These are phyloP conservation scores for Apamea epomidion DNA, from an alignment of 2,888 invertebrate species.

Conservation along the genomic window DNA sequence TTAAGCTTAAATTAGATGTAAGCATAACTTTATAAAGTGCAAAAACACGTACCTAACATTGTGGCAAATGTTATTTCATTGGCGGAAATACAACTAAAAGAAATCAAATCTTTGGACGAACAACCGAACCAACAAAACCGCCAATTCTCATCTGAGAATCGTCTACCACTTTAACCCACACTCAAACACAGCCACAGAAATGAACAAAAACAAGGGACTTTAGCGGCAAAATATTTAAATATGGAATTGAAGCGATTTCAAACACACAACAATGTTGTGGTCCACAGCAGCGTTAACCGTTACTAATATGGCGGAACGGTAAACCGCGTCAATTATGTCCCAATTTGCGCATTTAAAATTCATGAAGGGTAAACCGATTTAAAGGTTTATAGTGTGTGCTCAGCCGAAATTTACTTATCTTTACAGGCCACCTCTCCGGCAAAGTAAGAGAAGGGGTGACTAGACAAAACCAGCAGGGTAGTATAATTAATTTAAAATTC, in stretches of 20 bases:
- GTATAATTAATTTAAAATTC: slow-evolving; percentile 27
- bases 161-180: slow-evolving; percentile 7
- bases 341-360: slow-evolving; percentile 66
- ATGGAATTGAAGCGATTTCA: slow-evolving; percentile 61
- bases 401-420: slow-evolving; percentile 44
- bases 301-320: slow-evolving; percentile 68
- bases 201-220: slow-evolving; percentile 38
- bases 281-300: slow-evolving; percentile 62
- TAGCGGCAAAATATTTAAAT: slow-evolving; percentile 49
- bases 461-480: slow-evolving; percentile 16
- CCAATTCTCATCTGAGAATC: not conserved
- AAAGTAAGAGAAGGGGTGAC: not conserved
- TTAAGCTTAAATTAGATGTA: not conserved
- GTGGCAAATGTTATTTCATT: not conserved
- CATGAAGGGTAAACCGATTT: slow-evolving; percentile 65
- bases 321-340: slow-evolving; percentile 68
- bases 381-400: slow-evolving; percentile 53
- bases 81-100: not conserved
- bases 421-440: slow-evolving; percentile 10
- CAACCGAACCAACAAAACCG: not conserved
- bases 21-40: not conserved
- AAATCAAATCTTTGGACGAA: not conserved
- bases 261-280: slow-evolving; percentile 66
- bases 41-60: not conserved
- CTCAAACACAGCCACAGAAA: slow-evolving; percentile 18